phyloP scores from a whole-genome alignment of 2,797 vertebrate species.

The Bradypodion pumilum region DNA sequence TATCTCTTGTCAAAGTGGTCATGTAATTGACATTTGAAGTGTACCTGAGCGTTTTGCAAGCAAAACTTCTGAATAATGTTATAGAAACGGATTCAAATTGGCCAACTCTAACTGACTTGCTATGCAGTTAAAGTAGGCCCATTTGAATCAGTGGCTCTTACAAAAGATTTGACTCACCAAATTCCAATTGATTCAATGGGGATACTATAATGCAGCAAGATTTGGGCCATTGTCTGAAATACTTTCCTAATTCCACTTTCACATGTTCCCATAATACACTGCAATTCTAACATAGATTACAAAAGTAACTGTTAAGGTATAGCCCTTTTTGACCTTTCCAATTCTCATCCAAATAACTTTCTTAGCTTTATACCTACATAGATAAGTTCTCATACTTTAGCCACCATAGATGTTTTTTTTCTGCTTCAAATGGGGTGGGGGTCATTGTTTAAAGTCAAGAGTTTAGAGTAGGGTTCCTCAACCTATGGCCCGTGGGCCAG shows the following conservation, averaged over 20 bases:
- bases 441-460: conserved; percentile 62
- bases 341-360: conserved; percentile 18
- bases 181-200: too few relatives aligned
- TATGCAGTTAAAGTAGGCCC: too few relatives aligned
- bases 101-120: too few relatives aligned
- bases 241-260: background rate
- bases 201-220: too few relatives aligned
- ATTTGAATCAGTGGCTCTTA: too few relatives aligned
- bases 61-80: background rate
- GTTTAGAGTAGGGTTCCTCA: too few relatives aligned
- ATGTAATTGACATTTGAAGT: too few relatives aligned
- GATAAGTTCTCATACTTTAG: conserved; percentile 10
- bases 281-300: conserved; percentile 6
- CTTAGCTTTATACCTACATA: conserved; percentile 19
- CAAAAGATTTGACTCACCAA: too few relatives aligned
- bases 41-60: background rate
- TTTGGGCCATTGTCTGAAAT: background rate
- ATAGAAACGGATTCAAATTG: too few relatives aligned
- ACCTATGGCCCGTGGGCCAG: too few relatives aligned
- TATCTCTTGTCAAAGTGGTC: too few relatives aligned
- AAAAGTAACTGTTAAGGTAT: background rate
- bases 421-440: conserved; percentile 42
- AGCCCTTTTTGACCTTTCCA: conserved; percentile 6
- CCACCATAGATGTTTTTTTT: conserved; percentile 49
- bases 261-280: background rate